These are phyloP conservation scores for Drosophila nr. medialis DNA, from an alignment of 2,888 invertebrate species.

Conservation along the genomic window DNA sequence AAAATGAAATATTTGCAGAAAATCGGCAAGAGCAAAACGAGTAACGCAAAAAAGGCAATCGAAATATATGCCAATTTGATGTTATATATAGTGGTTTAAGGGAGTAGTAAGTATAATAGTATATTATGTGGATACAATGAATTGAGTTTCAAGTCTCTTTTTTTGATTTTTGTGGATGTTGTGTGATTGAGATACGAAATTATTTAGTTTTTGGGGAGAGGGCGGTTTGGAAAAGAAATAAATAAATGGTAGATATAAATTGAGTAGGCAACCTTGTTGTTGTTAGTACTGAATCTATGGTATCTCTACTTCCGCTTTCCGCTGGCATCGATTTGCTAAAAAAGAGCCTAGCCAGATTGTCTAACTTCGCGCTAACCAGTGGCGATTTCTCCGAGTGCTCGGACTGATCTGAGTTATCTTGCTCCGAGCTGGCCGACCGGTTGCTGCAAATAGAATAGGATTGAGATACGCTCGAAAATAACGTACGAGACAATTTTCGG, in stretches of 20 bases:
- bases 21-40: constrained; percentile 33
- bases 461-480: constrained; percentile 45
- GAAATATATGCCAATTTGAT: constrained; percentile 57
- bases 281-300: constrained; percentile 84
- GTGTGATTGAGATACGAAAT: constrained; percentile 34
- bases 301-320: constrained; percentile 85
- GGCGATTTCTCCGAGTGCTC: constrained; percentile 87
- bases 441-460: constrained; percentile 83
- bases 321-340: constrained; percentile 87
- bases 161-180: constrained; percentile 2
- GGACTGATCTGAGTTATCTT: constrained; percentile 85
- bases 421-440: constrained; percentile 88
- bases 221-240: constrained; percentile 27
- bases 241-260: constrained; percentile 58
- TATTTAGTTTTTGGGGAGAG: constrained; percentile 11
- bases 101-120: constrained; percentile 9
- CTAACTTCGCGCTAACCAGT: constrained; percentile 89
- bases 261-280: constrained; percentile 84
- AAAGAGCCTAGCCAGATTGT: constrained; percentile 90
- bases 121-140: constrained; percentile 39
- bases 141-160: constrained; percentile 32
- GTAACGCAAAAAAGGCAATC: constrained; percentile 23
- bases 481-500: constrained; percentile 40
- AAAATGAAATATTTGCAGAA: constrained; percentile 39
- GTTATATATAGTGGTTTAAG: constrained; percentile 23